A percentile compares a stretch with the other conserved stretches of the same genome.
Conservation (phyloP, 2,888 invertebrate genomes). For the Drosophila robusta region DNA sequence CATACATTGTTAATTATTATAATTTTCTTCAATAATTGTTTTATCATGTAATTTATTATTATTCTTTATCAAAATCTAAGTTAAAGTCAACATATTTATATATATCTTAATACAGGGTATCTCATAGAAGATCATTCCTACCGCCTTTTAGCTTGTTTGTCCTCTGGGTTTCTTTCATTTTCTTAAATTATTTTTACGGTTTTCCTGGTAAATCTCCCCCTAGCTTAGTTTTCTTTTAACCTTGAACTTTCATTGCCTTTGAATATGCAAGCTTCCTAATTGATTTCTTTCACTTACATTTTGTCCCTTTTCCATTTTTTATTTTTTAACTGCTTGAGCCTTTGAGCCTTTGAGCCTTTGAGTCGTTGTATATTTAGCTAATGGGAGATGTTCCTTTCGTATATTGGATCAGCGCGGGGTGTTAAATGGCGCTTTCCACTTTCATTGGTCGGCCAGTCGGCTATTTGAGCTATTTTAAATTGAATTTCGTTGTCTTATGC, state of each 20-base stretch:
- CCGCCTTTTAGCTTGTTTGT: neutral
- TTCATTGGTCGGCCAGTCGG: constrained; percentile 15
- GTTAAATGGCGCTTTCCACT: constrained; percentile 35
- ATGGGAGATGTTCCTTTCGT: constrained; percentile 6
- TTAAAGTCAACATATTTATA: neutral
- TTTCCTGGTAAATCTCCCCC: neutral
- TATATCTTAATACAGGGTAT: neutral
- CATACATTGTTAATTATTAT: too few relatives aligned
- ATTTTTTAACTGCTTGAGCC: neutral
- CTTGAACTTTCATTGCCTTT: constrained; percentile 29
- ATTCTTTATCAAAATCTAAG: neutral
- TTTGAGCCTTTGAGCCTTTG: constrained; percentile 11
- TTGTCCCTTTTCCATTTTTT: neutral
- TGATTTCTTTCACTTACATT: neutral
- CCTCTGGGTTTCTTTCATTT: neutral
- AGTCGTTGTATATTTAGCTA: neutral
- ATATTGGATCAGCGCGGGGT: constrained; percentile 17
- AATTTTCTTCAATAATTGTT: too few relatives aligned
- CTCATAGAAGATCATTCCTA: too few relatives aligned
- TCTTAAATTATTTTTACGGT: neutral
- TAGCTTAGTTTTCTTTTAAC: constrained; percentile 7
- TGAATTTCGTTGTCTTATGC: constrained; percentile 53
- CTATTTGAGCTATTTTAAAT: constrained; percentile 12
- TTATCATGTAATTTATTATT: too few relatives aligned
- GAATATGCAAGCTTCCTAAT: neutral